A percentile compares a stretch with the other conserved stretches of the same genome.
Evolutionary conservation across 2,113 vertebrate species (phyloP).

Genomic region (Choloepus hoffmanni): DNA sequence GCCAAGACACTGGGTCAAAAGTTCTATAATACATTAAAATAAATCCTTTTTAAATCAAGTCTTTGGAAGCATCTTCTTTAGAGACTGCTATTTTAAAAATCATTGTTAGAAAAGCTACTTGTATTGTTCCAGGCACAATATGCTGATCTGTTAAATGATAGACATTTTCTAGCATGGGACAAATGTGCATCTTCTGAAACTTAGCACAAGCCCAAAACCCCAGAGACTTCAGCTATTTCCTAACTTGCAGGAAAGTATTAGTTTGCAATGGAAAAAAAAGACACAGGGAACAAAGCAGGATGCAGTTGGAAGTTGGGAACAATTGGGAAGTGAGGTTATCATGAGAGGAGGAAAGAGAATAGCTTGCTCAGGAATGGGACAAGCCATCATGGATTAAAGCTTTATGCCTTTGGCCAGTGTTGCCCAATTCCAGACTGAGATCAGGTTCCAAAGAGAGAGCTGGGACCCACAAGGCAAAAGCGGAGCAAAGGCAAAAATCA

Average conservation of each 20-base stretch:
- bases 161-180: neutral
- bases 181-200: neutral
- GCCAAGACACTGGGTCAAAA: neutral
- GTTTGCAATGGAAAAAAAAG: neutral
- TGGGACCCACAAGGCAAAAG: neutral
- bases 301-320: neutral
- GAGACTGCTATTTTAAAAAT: neutral
- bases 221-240: neutral
- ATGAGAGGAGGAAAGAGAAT: neutral
- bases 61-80: neutral
- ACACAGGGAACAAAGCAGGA: neutral
- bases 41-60: neutral
- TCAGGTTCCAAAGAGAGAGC: neutral
- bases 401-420: neutral
- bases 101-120: neutral
- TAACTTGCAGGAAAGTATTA: neutral
- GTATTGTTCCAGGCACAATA: neutral
- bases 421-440: neutral
- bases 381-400: neutral
- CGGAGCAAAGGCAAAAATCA: neutral
- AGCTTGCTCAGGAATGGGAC: neutral
- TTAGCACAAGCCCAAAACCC: neutral
- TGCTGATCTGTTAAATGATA: neutral
- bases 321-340: neutral
- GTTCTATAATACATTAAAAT: neutral